Evolutionary conservation across 2,113 vertebrate species (phyloP), one percentile per base, ranked within the genome.

Genomic region (Tragelaphus buxtoni): DNA sequence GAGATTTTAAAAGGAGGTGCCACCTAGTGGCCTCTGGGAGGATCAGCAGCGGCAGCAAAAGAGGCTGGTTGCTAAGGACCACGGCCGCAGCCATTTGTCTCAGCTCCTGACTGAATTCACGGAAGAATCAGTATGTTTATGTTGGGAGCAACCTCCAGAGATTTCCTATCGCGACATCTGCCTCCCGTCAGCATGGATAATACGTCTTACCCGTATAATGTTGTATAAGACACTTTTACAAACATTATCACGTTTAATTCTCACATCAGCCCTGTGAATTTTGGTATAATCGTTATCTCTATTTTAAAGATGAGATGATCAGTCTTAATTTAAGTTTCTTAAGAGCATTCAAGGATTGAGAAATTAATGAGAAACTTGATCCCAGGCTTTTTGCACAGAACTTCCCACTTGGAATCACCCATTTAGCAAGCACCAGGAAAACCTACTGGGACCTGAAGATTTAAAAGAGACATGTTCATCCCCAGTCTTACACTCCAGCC

Each of bases 211-310:
- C 42, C 90, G 87, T 96, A 56, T 0, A 51, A 60, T 84, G 84
- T 90, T 84, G 94, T 77, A 69, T 61, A 92, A 96, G 96, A 94
- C 88, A 69, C 77, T 91, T 89, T 88, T 76, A 88, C 74, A 95
- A 96, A 94, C 88, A 97, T 93, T 79, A 95, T 82, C 87, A 80
- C 65, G 18, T 80, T 96, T 93, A 93, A 95, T 92, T 95, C 94
- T 96, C 90, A 92, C 65, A 60, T 65, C 88, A 60, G 88, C 84
- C 84, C 92, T 76, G 81, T 92, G 94, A 92, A 95, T 96, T 81
- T 74, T 96, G 74, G 72, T 88, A 74, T 4, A 28, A 51, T 95
- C 90, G 60, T 97, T 91, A 90, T 65, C 55, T 87, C 58, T n/a
- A 10, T 92, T 81, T 96, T 77, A 87, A 55, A 94, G 76, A 74